Base-by-base conservation (phyloP, 2,113 vertebrate species). In the Bubo blakistoni region DNA sequence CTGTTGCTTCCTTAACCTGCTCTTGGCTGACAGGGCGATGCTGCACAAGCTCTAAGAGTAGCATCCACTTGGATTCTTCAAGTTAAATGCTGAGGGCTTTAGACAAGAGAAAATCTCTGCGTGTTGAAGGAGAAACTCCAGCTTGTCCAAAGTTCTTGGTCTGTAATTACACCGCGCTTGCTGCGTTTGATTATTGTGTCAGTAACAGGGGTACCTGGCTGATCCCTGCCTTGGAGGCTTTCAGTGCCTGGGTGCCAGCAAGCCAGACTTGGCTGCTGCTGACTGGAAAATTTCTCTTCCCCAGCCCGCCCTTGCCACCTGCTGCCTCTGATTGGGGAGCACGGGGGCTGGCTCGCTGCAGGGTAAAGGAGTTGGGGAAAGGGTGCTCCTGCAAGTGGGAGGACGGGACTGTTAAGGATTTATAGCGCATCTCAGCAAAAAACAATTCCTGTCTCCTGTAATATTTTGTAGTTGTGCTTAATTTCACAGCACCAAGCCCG, bases 251-350 rank as follows among this genome's bases (percentile, higher is more conserved):
- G 36, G 62, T 62, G 22, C 66, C 20, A 4, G 18, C 80, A 42
- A 24, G 11, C 77, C 2, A 1, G 13, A 58, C 52, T 34, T 59
- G 14, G 72, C 87, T 55, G 94, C 76, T 49, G 44, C 13, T 81
- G 89, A 34, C 80, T 11, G 57, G 91, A 84, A 87, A 86, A 73
- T 81, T 94, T 91, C 88, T 86, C 63, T 24, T 66, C 7, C 38
- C 6, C 40, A 42, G 40, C 21, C 38, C 0, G 0, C 9, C 62
- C 0, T 0, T 65, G 55, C 54, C 0, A 2, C 63, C 65, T 5
- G 9, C 80, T 54, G 76, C 76, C 62, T 62, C 34, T 26, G 69
- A 26, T 81, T 24, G 4, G 40, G 55, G 49, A 73, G 81, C 65
- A 3, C 20, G 0, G 0, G 55, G 27, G 40, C 76, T 47, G 24